Conservation (phyloP, 2,113 vertebrate genomes). For the Lycaon pictus region DNA sequence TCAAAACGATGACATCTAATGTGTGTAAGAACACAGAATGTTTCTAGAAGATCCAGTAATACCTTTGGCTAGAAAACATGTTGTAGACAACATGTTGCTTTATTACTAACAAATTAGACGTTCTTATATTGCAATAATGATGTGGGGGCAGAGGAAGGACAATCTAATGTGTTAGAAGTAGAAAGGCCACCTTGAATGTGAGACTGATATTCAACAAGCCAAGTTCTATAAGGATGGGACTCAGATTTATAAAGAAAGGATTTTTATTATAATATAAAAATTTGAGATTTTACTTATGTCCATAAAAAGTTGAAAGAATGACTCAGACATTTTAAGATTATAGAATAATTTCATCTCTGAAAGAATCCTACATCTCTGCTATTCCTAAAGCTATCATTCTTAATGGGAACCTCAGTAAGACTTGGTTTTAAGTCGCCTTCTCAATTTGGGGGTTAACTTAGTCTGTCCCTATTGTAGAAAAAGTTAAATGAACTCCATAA, state of each 20-base stretch:
- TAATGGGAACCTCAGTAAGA: neutral
- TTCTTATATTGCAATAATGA: neutral
- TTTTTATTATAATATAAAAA: neutral
- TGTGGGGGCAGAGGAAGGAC: neutral
- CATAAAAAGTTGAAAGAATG: constrained; percentile 4
- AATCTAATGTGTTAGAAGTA: neutral
- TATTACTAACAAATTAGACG: neutral
- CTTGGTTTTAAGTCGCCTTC: neutral
- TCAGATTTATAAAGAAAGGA: constrained; percentile 2
- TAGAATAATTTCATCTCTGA: neutral
- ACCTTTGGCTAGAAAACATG: neutral
- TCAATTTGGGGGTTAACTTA: neutral
- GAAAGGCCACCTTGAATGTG: neutral
- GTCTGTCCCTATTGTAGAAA: neutral
- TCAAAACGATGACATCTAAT: neutral
- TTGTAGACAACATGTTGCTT: neutral
- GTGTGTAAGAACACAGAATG: neutral
- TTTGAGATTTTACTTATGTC: neutral
- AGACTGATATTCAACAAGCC: neutral
- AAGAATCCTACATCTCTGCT: neutral
- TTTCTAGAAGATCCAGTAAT: neutral
- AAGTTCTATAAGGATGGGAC: neutral
- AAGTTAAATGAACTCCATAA: constrained; percentile 32
- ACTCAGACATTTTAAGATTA: constrained; percentile 5
- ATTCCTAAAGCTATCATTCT: neutral